Base-by-base conservation (phyloP, 2,888 invertebrate genomes). In the Teinopalpus imperialis region DNA sequence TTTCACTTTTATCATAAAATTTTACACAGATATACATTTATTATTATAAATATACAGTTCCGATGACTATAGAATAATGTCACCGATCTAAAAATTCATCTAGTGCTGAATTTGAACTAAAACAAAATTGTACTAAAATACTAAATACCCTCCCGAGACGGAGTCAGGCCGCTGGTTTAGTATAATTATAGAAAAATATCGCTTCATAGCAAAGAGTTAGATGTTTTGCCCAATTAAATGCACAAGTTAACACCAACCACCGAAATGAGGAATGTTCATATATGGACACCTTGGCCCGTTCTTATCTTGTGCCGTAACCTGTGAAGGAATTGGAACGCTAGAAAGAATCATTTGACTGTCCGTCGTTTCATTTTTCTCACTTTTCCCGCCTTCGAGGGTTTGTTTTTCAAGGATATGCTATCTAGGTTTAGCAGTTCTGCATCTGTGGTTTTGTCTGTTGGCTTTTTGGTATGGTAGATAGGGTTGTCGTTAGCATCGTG, bases 271-370 rank as follows among this genome's bases (percentile, higher is more conserved):
- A 79, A 81, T 79, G 81, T 74, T 74, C 59, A 53, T 30, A 51
- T 23, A 10, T 10, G 7, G 12, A 26, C 32, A 18, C 36, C 30
- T 6, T 8, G 10, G 13, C 13, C 7, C 40, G 23, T 13, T 27
- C 20, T 14, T 10, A 14, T 2, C 29, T 12, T 21, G 5, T 56
- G 69, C 59, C 71, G 69, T 69, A 86, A 63, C 61, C 82, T 74
- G 60, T 85, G 74, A 58, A 87, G 78, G 64, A 85, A 87, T 66
- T 78, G 81, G 56, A 81, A 74, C 57, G 81, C 81, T 47, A 82
- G 68, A 76, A 80, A 66, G 49, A 86, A 88, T 89, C 89, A 89
- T 87, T 88, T 88, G 47, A 81, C 77, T 54, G 85, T 82, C 71
- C 83, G 68, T 57, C 74, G 67, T 67, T 66, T 80, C 9, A 63